Base-by-base conservation (phyloP, 2,797 vertebrate genomes). In the Crenuchus spilurus region DNA sequence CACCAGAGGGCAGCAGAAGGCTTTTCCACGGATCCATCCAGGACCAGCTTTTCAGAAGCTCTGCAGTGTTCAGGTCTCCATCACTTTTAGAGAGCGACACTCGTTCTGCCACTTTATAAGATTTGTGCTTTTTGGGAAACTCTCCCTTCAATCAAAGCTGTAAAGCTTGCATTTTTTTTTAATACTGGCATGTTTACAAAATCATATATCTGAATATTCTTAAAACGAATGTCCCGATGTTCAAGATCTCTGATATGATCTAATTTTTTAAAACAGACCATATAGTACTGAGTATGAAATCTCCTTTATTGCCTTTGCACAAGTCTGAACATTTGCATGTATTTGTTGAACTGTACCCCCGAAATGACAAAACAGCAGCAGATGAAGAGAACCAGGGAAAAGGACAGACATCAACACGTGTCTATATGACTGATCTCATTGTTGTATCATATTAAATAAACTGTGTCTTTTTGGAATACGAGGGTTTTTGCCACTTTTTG, bases 371-470 rank as follows among this genome's bases (percentile, higher is more conserved):
- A 83, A 66, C 88, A 76, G 78, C 76, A 67, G 73, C 35, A 33
- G 67, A 70, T 70, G 65, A 72, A 70, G 44, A 52, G 51, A 84
- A 62, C 78, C 71, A 73, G 82, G 68, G 70, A 76, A 78, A 72
- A 68, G 84, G 54, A 60, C 76, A 78, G 66, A 71, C 48, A 79
- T 80, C 55, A 66, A 81, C 55, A 72, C 58, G 83, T 79, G 84
- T 81, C 85, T 87, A 77, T 89, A 83, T 84, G 87, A 86, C 84
- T 77, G 82, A 86, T 84, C 84, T 76, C 86, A 85, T 84, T 87
- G 88, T 89, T 92, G 91, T 92, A 92, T 91, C 78, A 91, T 94
- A 92, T 92, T 79, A 87, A 92, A 89, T 91, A 89, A 91, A 92
- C 84, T 69, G 76, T 82, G 76, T 90, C 84, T 89, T 91, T 92